Base-by-base conservation (phyloP, 2,797 vertebrate genomes). In the Enteromius unitaeniatus region DNA sequence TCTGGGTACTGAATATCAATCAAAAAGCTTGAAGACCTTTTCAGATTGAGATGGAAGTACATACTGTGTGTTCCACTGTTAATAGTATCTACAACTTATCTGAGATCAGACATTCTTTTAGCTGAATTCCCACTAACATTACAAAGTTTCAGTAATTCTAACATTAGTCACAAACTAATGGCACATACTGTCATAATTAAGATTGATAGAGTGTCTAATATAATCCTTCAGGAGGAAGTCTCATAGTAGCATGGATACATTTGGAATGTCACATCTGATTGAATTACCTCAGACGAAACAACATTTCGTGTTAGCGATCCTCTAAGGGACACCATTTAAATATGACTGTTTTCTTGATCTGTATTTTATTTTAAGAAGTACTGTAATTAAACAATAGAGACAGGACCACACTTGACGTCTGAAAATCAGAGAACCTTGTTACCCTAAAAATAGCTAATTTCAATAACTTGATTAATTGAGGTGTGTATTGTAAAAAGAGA, bases 221-320 rank as follows among this genome's bases (percentile, higher is more conserved):
- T 68, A 53, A 70, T 78, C 31, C 58, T 47, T 78, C 8, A 49
- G 42, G n/a, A 62, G 55, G 21, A 51, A 74, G 26, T 78, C 37
- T 68, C 37, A 72, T 11, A 51, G 40, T n/a, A 49, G 31, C 58
- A 31, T 28, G 69, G 40, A 76, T 53, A n/a, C n/a, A 53, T 75
- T 17, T 34, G 34, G 28, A 13, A 19, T n/a, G 51, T 19, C 67
- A 47, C 37, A 76, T 76, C 10, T 45, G 40, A 53, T 64, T 21
- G 34, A 72, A 81, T 72, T 80, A 70, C 68, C 74, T 45, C 21
- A 78, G 55, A 79, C 58, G 68, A 86, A 74, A 78, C 67, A 58
- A 23, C 15, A 64, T 78, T 40, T 62, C 60, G 42, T 31, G 47
- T 68, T 28, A 53, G 11, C 45, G 42, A 81, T 62, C 68, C 40